Percentiles rank a stretch among this genome's conserved stretches.
phyloP scores from a whole-genome alignment of 2,888 invertebrate genomes.

The Cheiracanthium punctorium region DNA sequence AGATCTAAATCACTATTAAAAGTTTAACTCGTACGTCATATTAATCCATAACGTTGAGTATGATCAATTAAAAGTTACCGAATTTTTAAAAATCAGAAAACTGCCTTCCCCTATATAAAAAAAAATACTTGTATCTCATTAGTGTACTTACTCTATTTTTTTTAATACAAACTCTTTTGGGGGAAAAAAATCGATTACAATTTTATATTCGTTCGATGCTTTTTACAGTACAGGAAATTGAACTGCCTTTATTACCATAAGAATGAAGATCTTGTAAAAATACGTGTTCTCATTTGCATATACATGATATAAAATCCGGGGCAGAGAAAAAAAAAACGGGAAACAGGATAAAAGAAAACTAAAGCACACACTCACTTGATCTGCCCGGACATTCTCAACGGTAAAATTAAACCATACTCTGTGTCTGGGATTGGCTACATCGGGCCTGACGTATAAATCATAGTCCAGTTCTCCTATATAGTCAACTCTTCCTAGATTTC shows the following conservation, averaged over 20 bases:
- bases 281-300: not conserved
- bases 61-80: no score
- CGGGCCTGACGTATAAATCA: constrained; percentile 95
- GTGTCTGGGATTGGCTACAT: constrained; percentile 94
- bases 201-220: not conserved
- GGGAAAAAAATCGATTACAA: not conserved
- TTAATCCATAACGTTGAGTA: no score
- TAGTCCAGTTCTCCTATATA: constrained; percentile 95
- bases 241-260: not conserved
- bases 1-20: no score
- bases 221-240: no score
- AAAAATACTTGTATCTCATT: not conserved
- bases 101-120: no score
- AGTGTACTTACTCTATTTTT: not conserved
- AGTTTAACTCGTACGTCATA: no score
- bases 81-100: no score
- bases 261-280: not conserved
- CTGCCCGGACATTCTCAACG: constrained; percentile 94
- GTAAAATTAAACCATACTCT: constrained; percentile 99
- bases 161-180: not conserved
- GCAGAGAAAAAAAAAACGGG: not conserved
- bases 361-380: constrained; percentile 82
- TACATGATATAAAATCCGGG: not conserved
- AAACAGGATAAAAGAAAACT: not conserved
- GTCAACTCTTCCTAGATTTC: constrained; percentile 95